Percentiles rank a stretch among this genome's conserved stretches.
Conservation (phyloP, 2,113 vertebrate genomes). For the Sapayoa aenigma region DNA sequence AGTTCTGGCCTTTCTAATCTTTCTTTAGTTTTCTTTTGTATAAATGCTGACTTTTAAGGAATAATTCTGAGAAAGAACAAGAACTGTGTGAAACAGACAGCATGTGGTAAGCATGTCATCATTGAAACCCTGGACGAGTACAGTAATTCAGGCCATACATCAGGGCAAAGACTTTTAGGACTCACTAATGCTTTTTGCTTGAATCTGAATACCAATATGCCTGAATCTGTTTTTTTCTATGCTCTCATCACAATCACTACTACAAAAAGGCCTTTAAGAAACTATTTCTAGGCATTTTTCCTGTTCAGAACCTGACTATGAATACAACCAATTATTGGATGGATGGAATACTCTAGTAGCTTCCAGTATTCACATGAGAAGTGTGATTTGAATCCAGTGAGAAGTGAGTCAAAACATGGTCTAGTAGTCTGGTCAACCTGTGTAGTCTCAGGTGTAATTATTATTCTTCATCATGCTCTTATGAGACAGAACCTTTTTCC, state of each 20-base stretch:
- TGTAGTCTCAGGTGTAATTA: not conserved
- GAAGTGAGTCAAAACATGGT: not conserved
- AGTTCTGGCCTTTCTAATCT: not conserved
- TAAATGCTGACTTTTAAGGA: not conserved
- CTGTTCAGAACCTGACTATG: not conserved
- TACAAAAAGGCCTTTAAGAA: not conserved
- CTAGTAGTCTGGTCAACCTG: not conserved
- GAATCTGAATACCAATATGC: conserved; percentile 15
- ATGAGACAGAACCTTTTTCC: not conserved
- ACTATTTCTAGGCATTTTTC: not conserved
- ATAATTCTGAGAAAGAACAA: not conserved
- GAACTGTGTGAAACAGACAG: not conserved
- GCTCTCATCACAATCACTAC: not conserved
- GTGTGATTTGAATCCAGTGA: not conserved
- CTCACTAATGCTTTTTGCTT: conserved; percentile 4
- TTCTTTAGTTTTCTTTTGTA: not conserved
- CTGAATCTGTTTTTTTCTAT: not conserved
- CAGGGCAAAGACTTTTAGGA: conserved; percentile 30
- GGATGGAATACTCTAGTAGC: not conserved
- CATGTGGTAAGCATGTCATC: not conserved
- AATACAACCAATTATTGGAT: not conserved
- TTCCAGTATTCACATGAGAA: not conserved
- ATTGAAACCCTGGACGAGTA: not conserved
- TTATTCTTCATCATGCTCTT: not conserved
- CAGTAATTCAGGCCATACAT: conserved; percentile 56